Base-by-base conservation (phyloP, 1,140 invertebrate species). In the Carcinoscorpius rotundicauda region DNA sequence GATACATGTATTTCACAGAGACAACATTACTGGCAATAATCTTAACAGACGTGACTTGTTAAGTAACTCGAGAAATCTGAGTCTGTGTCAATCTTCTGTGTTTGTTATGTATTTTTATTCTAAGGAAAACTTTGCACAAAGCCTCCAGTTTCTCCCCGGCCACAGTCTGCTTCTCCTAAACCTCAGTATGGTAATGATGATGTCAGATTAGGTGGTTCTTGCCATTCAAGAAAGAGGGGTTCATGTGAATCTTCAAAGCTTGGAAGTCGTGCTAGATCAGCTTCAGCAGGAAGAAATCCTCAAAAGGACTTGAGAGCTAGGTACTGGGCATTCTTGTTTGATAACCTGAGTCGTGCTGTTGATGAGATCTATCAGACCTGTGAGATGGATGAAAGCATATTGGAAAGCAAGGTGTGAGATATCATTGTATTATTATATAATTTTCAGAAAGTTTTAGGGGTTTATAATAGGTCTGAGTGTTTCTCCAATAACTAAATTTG, bases 271-370 rank as follows among this genome's bases (percentile, higher is more conserved):
- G 77, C 90, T 3, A 79, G 89, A 71, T 91, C 89, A 51, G 88
- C 88, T 52, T 92, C 89, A 4, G 89, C 88, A 4, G 89, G 89
- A 48, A 78, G 89, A 48, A 89, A 92, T 74, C 91, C 91, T 77
- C 86, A 87, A 71, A 89, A 87, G 81, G 92, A 95, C 78, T 76
- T 94, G 29, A 83, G 91, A 70, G 89, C 91, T 48, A 77, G 93
- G 58, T 96, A 97, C 75, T 98, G 94, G 94, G 90, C 92, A 4
- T 84, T 95, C 73, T 78, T 98, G 52, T 96, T 97, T 80, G 92
- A 93, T 58, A 97, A 97, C 79, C 79, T 98, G 58, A 87, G 93
- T 76, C 78, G 93, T 72, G 90, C 93, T 49, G 88, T 97, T 61
- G 84, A 87, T 80, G 82, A 83, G 67, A 83, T 85, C 55, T 85